phyloP scores from a whole-genome alignment of 2,888 invertebrate genomes.

The Formica aserva region DNA sequence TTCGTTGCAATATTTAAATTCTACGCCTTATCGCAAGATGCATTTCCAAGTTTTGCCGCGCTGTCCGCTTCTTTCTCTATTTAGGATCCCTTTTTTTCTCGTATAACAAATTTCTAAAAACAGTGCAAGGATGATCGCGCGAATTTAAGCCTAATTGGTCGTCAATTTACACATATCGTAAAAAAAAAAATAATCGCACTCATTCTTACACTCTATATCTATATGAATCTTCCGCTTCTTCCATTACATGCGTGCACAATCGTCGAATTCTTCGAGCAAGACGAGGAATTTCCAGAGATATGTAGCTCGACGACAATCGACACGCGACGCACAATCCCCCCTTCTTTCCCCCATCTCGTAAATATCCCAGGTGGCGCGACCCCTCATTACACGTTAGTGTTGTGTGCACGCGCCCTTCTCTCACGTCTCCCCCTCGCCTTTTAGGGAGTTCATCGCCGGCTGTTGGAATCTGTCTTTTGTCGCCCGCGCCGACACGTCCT shows the following conservation, averaged over 20 bases:
- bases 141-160: not conserved
- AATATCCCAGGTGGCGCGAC: slow-evolving; percentile 63
- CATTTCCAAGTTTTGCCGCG: slow-evolving; percentile 50
- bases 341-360: slow-evolving; percentile 59
- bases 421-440: slow-evolving; percentile 63
- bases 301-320: slow-evolving; percentile 54
- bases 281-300: slow-evolving; percentile 63
- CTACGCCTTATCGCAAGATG: slow-evolving; percentile 30
- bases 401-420: slow-evolving; percentile 24
- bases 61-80: slow-evolving; percentile 8
- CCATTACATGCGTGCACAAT: not conserved
- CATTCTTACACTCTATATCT: not conserved
- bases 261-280: not conserved
- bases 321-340: slow-evolving; percentile 45
- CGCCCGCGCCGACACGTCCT: slow-evolving; percentile 59
- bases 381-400: slow-evolving; percentile 57
- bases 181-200: not conserved
- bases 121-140: not conserved
- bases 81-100: not conserved
- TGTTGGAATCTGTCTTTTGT: slow-evolving; percentile 76
- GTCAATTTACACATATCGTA: not conserved
- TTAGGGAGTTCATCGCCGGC: slow-evolving; percentile 67
- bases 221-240: not conserved
- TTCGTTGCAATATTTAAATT: slow-evolving; percentile 48
- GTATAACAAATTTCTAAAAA: not conserved